Evolutionary conservation across 64 coral and sea anemone genomes (phyloP).

Genomic region (Pachyseris speciosa): DNA sequence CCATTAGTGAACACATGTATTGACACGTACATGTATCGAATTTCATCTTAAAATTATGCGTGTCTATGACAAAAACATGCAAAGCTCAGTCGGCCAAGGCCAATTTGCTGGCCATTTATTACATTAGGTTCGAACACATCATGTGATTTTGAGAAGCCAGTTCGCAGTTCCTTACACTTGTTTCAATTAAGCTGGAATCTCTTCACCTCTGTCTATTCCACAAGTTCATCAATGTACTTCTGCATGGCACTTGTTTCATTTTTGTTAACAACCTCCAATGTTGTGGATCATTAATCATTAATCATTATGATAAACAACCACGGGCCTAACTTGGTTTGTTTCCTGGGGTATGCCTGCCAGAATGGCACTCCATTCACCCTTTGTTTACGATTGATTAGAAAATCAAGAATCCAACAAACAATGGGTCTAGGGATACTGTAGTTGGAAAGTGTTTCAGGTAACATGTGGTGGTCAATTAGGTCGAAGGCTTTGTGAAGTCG

Average conservation of each 20-base stretch:
- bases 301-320: background rate
- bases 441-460: background rate
- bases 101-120: background rate
- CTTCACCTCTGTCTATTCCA: no score
- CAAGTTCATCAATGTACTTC: no score
- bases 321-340: background rate
- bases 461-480: conserved; percentile 8
- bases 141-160: background rate
- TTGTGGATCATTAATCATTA: no score
- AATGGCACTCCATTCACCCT: background rate
- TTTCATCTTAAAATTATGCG: no score
- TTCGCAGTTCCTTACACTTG: conserved; percentile 19
- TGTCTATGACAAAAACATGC: no score
- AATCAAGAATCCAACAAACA: background rate
- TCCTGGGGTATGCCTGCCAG: background rate
- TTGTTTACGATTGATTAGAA: conserved; percentile 5
- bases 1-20: no score
- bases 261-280: no score
- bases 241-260: no score
- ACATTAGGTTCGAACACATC: background rate
- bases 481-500: conserved; percentile 39
- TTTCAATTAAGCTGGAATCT: background rate
- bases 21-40: no score
- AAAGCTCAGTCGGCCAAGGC: no score
- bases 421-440: conserved; percentile 1